These are phyloP conservation scores for Amiota communis DNA, from an alignment of 2,888 invertebrate genomes.

Conservation along the genomic window DNA sequence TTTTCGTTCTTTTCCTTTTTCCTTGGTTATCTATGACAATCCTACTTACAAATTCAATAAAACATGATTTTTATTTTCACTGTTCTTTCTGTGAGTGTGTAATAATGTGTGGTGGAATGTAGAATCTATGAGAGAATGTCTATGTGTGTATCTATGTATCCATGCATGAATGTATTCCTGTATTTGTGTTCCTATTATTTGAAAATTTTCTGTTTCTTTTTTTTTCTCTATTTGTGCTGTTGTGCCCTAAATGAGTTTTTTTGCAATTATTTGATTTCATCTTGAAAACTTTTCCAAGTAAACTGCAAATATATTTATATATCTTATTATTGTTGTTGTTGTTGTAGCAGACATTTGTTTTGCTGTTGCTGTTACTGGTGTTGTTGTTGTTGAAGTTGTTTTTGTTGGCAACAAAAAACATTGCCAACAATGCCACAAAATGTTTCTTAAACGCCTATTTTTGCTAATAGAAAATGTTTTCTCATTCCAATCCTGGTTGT, in stretches of 20 bases:
- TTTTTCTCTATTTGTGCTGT: conserved; percentile 35
- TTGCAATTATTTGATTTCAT: conserved; percentile 68
- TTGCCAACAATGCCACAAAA: conserved; percentile 50
- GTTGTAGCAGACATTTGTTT: conserved; percentile 32
- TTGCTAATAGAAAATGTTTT: conserved; percentile 63
- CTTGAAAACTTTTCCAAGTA: conserved; percentile 55
- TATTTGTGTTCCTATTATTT: too few relatives aligned
- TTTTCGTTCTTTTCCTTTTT: conserved; percentile 21
- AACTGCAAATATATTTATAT: conserved; percentile 44
- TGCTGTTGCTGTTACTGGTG: conserved; percentile 22
- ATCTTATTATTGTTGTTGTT: conserved; percentile 34
- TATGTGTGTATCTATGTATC: conserved; percentile 44
- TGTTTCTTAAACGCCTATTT: conserved; percentile 58
- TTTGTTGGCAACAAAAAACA: conserved; percentile 36
- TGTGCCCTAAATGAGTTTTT: conserved; percentile 64
- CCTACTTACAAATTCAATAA: conserved; percentile 24
- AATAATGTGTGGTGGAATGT: background rate
- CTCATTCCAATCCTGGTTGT: conserved; percentile 45
- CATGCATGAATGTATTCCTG: conserved; percentile 12
- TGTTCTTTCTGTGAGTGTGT: conserved; percentile 22
- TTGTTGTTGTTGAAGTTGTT: conserved; percentile 18
- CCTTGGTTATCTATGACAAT: conserved; percentile 20
- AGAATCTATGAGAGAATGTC: conserved; percentile 31
- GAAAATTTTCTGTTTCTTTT: background rate
- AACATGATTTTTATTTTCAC: conserved; percentile 22